phyloP scores from a whole-genome alignment of 2,797 vertebrate species.

The Telmatherina bonti region DNA sequence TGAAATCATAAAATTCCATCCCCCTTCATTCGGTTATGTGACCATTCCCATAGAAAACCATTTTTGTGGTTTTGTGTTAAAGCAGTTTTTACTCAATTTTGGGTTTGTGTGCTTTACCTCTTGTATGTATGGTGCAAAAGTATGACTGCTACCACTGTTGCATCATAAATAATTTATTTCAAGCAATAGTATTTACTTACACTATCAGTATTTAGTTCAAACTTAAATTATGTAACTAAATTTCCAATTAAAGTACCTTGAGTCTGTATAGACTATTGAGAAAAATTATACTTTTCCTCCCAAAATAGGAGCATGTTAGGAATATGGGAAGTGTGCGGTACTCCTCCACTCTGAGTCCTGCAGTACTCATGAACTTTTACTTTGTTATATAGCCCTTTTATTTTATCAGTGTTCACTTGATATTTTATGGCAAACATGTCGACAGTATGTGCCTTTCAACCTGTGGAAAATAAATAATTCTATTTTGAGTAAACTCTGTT shows the following conservation, averaged over 20 bases:
- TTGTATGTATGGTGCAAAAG: conserved; percentile 1
- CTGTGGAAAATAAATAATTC: conserved; percentile 81
- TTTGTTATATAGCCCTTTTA: conserved; percentile 65
- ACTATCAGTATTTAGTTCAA: conserved; percentile 75
- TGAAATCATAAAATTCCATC: not conserved
- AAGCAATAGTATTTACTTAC: conserved; percentile 48
- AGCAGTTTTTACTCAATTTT: conserved; percentile 42
- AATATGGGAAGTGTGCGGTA: conserved; percentile 56
- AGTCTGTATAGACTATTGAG: too few relatives aligned
- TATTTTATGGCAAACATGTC: conserved; percentile 52
- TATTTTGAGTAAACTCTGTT: conserved; percentile 81
- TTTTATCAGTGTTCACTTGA: conserved; percentile 54
- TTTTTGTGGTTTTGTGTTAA: conserved; percentile 21
- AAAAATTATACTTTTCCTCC: too few relatives aligned
- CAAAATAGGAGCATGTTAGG: conserved; percentile 53
- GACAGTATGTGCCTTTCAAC: conserved; percentile 85
- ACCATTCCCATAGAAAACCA: not conserved
- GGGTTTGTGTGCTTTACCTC: not conserved
- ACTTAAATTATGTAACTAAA: conserved; percentile 42
- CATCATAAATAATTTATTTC: conserved; percentile 79
- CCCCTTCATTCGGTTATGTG: not conserved
- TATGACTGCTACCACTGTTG: conserved; percentile 55
- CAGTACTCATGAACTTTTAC: conserved; percentile 56
- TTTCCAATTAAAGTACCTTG: conserved; percentile 40
- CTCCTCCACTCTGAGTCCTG: conserved; percentile 51